These are phyloP conservation scores for Platycheirus albimanus DNA, from an alignment of 2,888 invertebrate species.

Conservation along the genomic window DNA sequence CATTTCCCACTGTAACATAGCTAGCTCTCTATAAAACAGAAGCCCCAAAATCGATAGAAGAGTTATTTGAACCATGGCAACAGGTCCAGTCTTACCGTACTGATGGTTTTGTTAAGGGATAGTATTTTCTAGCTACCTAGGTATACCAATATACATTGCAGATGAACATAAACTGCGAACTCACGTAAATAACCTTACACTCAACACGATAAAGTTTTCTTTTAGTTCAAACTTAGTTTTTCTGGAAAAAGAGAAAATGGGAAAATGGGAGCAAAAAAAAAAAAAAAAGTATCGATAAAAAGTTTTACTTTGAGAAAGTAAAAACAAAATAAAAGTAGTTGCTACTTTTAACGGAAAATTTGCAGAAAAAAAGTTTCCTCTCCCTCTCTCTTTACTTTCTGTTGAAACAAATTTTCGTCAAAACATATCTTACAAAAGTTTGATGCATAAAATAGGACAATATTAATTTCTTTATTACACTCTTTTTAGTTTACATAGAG, in stretches of 20 bases:
- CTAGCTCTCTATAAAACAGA: neutral
- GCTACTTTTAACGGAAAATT: slow-evolving; percentile 7
- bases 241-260: neutral
- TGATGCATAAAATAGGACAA: slow-evolving; percentile 31
- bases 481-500: neutral
- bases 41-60: slow-evolving; percentile 17
- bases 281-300: slow-evolving; percentile 14
- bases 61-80: slow-evolving; percentile 29
- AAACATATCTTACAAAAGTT: slow-evolving; percentile 33
- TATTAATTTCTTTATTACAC: slow-evolving; percentile 2
- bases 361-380: slow-evolving; percentile 23
- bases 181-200: slow-evolving; percentile 35
- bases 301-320: slow-evolving; percentile 35
- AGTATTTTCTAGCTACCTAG: too few relatives aligned
- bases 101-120: neutral
- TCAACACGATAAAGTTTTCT: slow-evolving; percentile 41
- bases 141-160: neutral
- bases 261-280: slow-evolving; percentile 9
- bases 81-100: neutral
- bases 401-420: slow-evolving; percentile 34
- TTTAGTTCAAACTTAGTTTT: slow-evolving; percentile 25
- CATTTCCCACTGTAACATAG: neutral
- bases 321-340: slow-evolving; percentile 4
- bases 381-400: slow-evolving; percentile 17
- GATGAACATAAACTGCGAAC: slow-evolving; percentile 26